Evolutionary conservation across 2,888 invertebrate genomes (phyloP).

Genomic region (Bimastos eiseni): DNA sequence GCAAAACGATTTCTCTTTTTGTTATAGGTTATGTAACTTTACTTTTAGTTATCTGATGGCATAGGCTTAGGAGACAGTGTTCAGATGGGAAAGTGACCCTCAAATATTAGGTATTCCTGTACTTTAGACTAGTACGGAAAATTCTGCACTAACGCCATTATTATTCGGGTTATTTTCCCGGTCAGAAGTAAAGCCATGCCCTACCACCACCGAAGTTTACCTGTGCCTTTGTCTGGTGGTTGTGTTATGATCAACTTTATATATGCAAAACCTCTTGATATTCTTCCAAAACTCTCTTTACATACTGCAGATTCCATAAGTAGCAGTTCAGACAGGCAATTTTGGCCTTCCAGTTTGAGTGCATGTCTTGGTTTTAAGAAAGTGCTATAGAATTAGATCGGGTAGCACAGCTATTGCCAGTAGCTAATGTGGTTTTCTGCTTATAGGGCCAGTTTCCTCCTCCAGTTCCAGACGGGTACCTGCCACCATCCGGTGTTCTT

Average conservation of each 20-base stretch:
- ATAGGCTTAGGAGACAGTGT: not conserved
- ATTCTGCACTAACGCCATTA: too few relatives aligned
- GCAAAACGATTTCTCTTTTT: not conserved
- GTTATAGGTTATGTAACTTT: not conserved
- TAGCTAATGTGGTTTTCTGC: not conserved
- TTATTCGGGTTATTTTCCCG: too few relatives aligned
- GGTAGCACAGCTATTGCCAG: not conserved
- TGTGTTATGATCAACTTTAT: too few relatives aligned
- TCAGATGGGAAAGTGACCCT: not conserved
- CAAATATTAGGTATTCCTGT: not conserved
- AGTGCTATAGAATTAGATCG: too few relatives aligned
- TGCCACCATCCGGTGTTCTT: not conserved
- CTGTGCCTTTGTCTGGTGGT: too few relatives aligned
- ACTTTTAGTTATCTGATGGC: too few relatives aligned
- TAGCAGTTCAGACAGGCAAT: not conserved
- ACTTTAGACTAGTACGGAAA: too few relatives aligned
- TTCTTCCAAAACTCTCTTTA: not conserved
- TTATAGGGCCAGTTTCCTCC: constrained; percentile 2
- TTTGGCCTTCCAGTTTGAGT: not conserved
- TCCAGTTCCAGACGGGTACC: not conserved
- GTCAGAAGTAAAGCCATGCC: too few relatives aligned
- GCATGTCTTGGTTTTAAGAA: not conserved
- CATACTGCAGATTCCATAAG: not conserved
- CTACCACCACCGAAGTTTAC: too few relatives aligned
- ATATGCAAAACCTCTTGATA: not conserved